Conservation (phyloP, 2,888 invertebrate genomes). For the Esperia sulphurella region DNA sequence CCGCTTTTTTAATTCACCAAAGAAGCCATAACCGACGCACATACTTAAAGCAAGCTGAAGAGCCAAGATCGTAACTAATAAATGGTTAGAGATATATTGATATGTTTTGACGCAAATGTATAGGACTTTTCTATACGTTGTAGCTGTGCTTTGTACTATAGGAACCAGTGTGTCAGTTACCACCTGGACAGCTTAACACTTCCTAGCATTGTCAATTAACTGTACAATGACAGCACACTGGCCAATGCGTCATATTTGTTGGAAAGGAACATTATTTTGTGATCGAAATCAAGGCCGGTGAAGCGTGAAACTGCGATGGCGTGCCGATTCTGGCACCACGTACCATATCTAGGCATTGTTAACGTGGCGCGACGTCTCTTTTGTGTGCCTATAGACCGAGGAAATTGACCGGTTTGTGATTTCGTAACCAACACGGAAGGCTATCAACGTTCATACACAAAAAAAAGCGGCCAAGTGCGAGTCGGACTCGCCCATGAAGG, state of each 20-base stretch:
- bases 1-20: too few relatives aligned
- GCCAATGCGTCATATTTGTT: neutral
- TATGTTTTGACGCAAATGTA: too few relatives aligned
- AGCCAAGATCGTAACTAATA: too few relatives aligned
- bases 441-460: slow-evolving; percentile 7
- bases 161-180: too few relatives aligned
- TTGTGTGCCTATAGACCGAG: slow-evolving; percentile 34
- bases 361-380: slow-evolving; percentile 30
- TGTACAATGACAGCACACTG: neutral
- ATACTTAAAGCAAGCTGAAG: too few relatives aligned
- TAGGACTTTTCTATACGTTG: too few relatives aligned
- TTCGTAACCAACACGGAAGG: slow-evolving; percentile 48
- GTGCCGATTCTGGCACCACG: slow-evolving; percentile 26
- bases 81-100: too few relatives aligned
- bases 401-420: slow-evolving; percentile 44
- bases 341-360: slow-evolving; percentile 23
- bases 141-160: too few relatives aligned
- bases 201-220: slow-evolving; percentile 11
- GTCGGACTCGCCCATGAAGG: too few relatives aligned
- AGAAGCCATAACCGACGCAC: too few relatives aligned
- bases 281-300: slow-evolving; percentile 13
- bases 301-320: slow-evolving; percentile 33
- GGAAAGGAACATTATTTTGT: neutral
- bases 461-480: too few relatives aligned
- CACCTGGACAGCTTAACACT: neutral